Evolutionary conservation across 2,888 invertebrate species (phyloP).

Genomic region (Melanostoma mellinum): DNA sequence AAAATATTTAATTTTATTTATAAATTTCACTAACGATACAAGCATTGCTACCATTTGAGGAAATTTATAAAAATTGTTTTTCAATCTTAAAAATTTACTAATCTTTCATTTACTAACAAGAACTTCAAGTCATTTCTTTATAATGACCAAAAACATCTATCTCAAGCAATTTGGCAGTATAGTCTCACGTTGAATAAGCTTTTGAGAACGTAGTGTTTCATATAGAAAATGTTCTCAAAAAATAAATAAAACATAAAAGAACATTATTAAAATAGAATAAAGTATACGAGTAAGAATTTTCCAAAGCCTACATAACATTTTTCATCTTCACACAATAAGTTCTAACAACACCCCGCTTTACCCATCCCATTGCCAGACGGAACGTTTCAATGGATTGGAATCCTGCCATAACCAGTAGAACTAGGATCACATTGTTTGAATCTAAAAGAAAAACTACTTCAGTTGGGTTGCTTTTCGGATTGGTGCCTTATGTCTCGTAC

Average conservation of each 20-base stretch:
- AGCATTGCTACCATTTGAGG: too few relatives aligned
- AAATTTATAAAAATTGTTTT: too few relatives aligned
- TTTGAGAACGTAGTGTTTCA: background rate
- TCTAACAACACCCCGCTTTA: background rate
- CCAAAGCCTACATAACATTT: conserved; percentile 18
- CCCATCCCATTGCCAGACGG: conserved; percentile 17
- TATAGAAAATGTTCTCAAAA: conserved; percentile 4
- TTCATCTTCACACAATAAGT: background rate
- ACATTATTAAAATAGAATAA: conserved; percentile 8
- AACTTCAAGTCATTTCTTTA: too few relatives aligned
- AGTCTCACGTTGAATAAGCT: background rate
- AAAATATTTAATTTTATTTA: too few relatives aligned
- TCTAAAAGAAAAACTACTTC: conserved; percentile 52
- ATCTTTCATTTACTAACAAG: too few relatives aligned
- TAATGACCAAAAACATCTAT: too few relatives aligned
- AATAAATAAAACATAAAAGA: background rate
- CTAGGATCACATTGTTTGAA: conserved; percentile 54
- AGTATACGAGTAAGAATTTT: conserved; percentile 6
- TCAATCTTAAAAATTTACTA: too few relatives aligned
- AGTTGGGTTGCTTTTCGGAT: conserved; percentile 29
- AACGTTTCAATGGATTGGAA: conserved; percentile 63
- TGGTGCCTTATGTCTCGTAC: conserved; percentile 49
- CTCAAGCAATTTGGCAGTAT: too few relatives aligned
- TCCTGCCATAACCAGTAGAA: conserved; percentile 38
- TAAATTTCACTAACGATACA: too few relatives aligned